Base-by-base conservation (phyloP, 2,888 invertebrate genomes). In the Nomada lathburiana region DNA sequence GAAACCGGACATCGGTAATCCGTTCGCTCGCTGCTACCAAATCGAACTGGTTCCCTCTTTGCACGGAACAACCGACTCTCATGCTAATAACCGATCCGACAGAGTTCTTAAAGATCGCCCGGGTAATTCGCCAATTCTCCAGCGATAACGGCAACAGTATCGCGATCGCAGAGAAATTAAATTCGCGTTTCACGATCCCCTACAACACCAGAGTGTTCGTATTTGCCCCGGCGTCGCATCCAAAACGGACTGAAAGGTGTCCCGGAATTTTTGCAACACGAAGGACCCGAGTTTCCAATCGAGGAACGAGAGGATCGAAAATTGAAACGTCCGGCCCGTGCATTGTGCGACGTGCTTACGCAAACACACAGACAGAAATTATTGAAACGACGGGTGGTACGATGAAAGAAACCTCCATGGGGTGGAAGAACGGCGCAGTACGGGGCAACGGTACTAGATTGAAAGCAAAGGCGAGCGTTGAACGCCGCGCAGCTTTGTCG, bases 281-380 rank as follows among this genome's bases (percentile, higher is more conserved):
- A 47, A 16, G 3, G 16, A 47, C 47, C 11, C 47, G 2, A 47
- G 47, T 2, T 16, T 16, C 20, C 67, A 36, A 55, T 16, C 2
- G n/a, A 50, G 20, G 29, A 47, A 23, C 64, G 69, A 36, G 59
- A 42, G 60, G 81, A 64, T 68, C 64, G 84, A 81, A 86, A 83
- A 87, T 87, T 84, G 83, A 87, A 80, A 86, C 84, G 83, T 80
- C 71, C 64, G 72, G 73, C 4, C 47, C n/a, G 69, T 4, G 73
- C 63, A 81, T 84, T 83, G 88, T 86, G 87, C 76, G 50, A 73
- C 80, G 63, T 64, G 83, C 80, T 85, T 78, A 80, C 78, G 77
- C 82, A 82, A 77, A 88, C 86, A 84, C 69, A 76, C 83, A 83
- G 77, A 59, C 74, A 76, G 84, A 86, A 88, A 89, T 90, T 86